A percentile compares a stretch with the other conserved stretches of the same genome.
Evolutionary conservation across 2,888 invertebrate species (phyloP).

Genomic region (Troides aeacus): DNA sequence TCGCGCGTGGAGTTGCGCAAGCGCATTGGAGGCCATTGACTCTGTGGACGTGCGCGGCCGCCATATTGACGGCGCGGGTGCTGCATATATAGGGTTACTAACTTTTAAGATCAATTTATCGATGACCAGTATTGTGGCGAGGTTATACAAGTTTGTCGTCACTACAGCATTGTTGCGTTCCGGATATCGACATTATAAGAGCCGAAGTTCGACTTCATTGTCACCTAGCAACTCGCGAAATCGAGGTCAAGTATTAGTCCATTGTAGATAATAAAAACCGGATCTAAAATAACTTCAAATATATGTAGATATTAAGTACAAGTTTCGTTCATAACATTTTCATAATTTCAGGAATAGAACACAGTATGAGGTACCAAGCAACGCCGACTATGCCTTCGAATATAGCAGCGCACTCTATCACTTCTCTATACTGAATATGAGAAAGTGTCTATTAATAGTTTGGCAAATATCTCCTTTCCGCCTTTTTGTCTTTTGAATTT

Average conservation of each 20-base stretch:
- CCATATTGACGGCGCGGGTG: slow-evolving; percentile 54
- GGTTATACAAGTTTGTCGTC: no score
- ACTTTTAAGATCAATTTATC: not conserved
- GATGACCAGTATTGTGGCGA: not conserved
- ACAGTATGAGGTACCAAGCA: not conserved
- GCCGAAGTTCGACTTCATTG: no score
- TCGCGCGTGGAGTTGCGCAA: slow-evolving; percentile 79
- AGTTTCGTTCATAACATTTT: not conserved
- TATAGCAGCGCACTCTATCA: not conserved
- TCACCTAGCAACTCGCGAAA: no score
- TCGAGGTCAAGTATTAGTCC: no score
- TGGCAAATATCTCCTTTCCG: no score
- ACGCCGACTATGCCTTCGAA: not conserved
- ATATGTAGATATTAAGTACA: no score
- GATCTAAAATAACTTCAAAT: no score
- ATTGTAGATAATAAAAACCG: no score
- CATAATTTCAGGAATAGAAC: not conserved
- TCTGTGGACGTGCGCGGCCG: slow-evolving; percentile 63
- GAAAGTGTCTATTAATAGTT: not conserved
- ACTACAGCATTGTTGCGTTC: no score
- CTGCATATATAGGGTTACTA: slow-evolving; percentile 20
- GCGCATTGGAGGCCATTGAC: slow-evolving; percentile 76
- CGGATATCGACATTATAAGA: no score
- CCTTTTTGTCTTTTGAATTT: no score
- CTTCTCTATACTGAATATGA: not conserved